Percentiles rank a stretch among this genome's conserved stretches.
Evolutionary conservation across 2,888 invertebrate genomes (phyloP).

Genomic region (Imbricaverruca yamaguchii): DNA sequence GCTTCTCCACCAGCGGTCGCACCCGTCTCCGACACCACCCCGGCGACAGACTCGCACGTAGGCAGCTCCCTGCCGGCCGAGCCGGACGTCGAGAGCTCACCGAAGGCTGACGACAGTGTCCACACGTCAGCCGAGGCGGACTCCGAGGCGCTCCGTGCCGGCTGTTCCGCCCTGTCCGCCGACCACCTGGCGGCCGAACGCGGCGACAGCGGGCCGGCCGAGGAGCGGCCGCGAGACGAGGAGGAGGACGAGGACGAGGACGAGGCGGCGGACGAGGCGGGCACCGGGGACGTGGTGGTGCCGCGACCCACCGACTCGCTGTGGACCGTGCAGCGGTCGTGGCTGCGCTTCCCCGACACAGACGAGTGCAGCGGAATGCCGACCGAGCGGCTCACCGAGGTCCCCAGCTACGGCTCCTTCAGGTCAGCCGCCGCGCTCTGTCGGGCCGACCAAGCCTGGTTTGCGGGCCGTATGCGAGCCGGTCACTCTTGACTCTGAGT

Average conservation of each 20-base stretch:
- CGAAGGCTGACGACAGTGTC: not conserved
- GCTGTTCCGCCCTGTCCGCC: not conserved
- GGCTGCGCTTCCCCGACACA: not conserved
- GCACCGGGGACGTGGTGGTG: not conserved
- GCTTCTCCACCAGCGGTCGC: no score
- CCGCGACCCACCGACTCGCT: not conserved
- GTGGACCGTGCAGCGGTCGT: constrained; percentile 10
- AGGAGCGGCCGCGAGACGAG: no score
- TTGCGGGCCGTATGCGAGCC: no score
- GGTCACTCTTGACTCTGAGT: no score
- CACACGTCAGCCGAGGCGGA: not conserved
- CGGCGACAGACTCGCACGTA: no score
- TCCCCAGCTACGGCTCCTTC: constrained; percentile 8
- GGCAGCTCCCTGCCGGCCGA: no score
- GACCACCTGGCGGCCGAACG: not conserved
- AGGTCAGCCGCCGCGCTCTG: not conserved
- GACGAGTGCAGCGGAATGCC: not conserved
- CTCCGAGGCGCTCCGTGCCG: not conserved
- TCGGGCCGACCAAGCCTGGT: no score
- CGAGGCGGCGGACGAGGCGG: not conserved
- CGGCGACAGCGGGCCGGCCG: not conserved
- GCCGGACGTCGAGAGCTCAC: no score
- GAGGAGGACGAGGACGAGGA: not conserved
- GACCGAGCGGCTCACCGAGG: not conserved
- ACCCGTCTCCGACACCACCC: no score